These are phyloP conservation scores for Cariama cristata DNA, from an alignment of 2,113 vertebrate genomes.

Conservation along the genomic window DNA sequence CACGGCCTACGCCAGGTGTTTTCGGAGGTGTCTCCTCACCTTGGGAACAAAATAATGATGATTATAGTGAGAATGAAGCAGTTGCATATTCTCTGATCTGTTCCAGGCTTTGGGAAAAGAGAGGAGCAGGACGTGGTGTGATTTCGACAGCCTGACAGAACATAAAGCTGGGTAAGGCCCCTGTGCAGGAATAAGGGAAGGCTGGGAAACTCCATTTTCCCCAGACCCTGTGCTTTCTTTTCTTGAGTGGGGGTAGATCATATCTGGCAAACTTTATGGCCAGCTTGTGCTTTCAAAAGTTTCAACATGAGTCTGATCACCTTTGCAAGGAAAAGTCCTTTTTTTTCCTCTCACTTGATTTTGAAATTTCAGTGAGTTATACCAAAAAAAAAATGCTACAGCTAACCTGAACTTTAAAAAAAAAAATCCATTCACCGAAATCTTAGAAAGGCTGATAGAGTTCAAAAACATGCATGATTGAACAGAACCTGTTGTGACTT, in stretches of 20 bases:
- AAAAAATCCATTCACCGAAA: neutral
- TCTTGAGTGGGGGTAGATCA: neutral
- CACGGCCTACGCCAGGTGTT: rapidly evolving
- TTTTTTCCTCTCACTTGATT: neutral
- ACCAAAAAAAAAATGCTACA: neutral
- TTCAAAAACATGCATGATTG: rapidly evolving
- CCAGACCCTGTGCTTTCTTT: neutral
- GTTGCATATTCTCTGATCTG: neutral
- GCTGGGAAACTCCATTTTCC: rapidly evolving
- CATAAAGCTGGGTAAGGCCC: neutral
- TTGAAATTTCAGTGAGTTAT: neutral
- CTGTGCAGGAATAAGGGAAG: rapidly evolving
- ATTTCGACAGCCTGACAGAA: rapidly evolving
- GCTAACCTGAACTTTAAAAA: neutral
- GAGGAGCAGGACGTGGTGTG: rapidly evolving
- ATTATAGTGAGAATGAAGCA: neutral
- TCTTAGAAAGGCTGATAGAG: neutral
- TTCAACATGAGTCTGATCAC: rapidly evolving
- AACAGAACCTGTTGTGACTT: neutral
- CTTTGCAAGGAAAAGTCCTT: neutral
- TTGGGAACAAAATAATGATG: neutral
- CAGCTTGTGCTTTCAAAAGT: neutral
- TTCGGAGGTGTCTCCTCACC: neutral
- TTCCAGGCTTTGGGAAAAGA: neutral
- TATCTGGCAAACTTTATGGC: neutral